Conservation (phyloP, 2,888 invertebrate genomes). For the Calameuta idolon region DNA sequence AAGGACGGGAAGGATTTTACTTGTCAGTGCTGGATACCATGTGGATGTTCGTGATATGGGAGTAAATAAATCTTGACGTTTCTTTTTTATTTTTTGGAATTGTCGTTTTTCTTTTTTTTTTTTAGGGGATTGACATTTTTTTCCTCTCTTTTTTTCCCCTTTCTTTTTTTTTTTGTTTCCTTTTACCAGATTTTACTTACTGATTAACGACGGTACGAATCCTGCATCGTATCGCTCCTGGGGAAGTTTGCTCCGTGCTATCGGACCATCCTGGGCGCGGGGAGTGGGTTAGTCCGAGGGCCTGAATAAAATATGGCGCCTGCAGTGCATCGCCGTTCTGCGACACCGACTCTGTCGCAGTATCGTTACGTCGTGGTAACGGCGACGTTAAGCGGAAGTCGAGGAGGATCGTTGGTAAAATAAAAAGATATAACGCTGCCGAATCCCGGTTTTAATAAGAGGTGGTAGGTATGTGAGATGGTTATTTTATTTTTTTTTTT, state of each 20-base stretch:
- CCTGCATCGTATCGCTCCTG: not conserved
- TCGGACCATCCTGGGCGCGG: not conserved
- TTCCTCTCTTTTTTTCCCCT: too few relatives aligned
- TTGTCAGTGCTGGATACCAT: not conserved
- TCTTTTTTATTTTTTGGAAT: not conserved
- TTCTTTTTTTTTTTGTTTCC: not conserved
- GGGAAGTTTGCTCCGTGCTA: not conserved
- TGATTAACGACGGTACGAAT: not conserved
- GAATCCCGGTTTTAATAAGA: too few relatives aligned
- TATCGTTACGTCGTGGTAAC: slow-evolving; percentile 43
- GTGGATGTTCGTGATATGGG: not conserved
- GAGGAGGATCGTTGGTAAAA: not conserved
- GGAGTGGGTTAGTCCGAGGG: slow-evolving; percentile 29
- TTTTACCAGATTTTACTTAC: not conserved
- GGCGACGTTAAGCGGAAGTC: not conserved
- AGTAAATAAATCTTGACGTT: not conserved
- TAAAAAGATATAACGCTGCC: not conserved
- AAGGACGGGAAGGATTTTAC: not conserved
- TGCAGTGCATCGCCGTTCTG: slow-evolving; percentile 53
- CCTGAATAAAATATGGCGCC: slow-evolving; percentile 58
- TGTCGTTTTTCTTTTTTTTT: too few relatives aligned
- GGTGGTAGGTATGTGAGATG: too few relatives aligned
- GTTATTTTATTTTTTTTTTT: too few relatives aligned
- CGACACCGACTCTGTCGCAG: slow-evolving; percentile 50
- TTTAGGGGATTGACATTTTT: too few relatives aligned